phyloP scores from a whole-genome alignment of 2,113 vertebrate species.

The Tychaedon coryphoeus region DNA sequence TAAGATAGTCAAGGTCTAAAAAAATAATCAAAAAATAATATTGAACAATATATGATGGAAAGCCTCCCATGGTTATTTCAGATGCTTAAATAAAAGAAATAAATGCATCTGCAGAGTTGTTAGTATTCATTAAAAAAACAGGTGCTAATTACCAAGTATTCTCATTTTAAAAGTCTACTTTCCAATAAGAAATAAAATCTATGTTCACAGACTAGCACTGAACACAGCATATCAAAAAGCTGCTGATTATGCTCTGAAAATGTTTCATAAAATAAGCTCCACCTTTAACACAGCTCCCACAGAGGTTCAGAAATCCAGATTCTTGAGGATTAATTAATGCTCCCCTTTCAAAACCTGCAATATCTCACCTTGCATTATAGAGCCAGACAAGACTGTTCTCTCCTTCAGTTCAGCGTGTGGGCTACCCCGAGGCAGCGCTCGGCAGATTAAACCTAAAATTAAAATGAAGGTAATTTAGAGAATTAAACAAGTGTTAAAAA shows the following conservation, averaged over 20 bases:
- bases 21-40: background rate
- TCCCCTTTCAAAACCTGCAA: background rate
- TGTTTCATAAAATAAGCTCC: background rate
- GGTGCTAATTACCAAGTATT: background rate
- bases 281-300: background rate
- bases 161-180: background rate
- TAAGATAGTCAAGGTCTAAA: background rate
- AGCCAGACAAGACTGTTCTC: conserved; percentile 87
- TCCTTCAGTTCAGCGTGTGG: conserved; percentile 91
- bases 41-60: background rate
- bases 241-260: background rate
- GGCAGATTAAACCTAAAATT: conserved; percentile 89
- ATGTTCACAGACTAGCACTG: background rate
- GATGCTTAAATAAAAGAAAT: background rate
- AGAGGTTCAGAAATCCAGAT: background rate
- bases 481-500: conserved; percentile 23
- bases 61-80: background rate
- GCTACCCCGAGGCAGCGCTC: conserved; percentile 89
- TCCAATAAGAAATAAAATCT: background rate
- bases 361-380: conserved; percentile 94
- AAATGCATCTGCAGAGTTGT: background rate
- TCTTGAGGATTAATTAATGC: background rate
- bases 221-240: background rate
- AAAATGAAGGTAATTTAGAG: background rate
- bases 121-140: background rate